A percentile compares a stretch with the other conserved stretches of the same genome.
Evolutionary conservation across 2,888 invertebrate genomes (phyloP).

Genomic region (Troglohyphantes excavatus): DNA sequence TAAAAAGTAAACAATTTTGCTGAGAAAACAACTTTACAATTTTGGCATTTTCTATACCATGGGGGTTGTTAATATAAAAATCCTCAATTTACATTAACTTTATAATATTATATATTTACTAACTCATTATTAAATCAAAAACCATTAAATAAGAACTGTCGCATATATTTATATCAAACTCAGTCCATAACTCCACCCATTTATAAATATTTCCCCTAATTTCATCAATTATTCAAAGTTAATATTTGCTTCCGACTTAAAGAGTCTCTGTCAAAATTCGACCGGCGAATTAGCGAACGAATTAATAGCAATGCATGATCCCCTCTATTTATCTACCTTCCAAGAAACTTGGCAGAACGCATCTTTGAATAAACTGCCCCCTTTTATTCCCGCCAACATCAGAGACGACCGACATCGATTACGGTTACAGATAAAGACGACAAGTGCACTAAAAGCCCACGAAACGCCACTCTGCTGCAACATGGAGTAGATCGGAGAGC

Average conservation of each 20-base stretch:
- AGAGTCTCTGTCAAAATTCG: background rate
- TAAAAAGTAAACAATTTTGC: too few relatives aligned
- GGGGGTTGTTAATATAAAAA: too few relatives aligned
- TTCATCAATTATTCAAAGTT: background rate
- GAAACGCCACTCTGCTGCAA: background rate
- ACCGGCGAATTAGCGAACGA: background rate
- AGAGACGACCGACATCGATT: conserved; percentile 13
- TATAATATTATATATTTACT: too few relatives aligned
- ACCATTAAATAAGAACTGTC: too few relatives aligned
- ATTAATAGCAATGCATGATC: background rate
- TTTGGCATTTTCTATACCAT: too few relatives aligned
- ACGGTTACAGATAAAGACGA: conserved; percentile 40
- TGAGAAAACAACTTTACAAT: too few relatives aligned
- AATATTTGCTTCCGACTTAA: background rate
- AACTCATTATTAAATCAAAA: too few relatives aligned
- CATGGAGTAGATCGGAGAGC: background rate
- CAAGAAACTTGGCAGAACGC: background rate
- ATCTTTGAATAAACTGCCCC: background rate
- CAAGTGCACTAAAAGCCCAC: conserved; percentile 3
- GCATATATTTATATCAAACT: too few relatives aligned
- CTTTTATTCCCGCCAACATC: background rate
- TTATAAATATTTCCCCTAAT: background rate
- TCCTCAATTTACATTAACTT: too few relatives aligned
- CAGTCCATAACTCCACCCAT: background rate
- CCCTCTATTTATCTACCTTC: background rate